Evolutionary conservation across 2,113 vertebrate species (phyloP).

Genomic region (Gambusia affinis): DNA sequence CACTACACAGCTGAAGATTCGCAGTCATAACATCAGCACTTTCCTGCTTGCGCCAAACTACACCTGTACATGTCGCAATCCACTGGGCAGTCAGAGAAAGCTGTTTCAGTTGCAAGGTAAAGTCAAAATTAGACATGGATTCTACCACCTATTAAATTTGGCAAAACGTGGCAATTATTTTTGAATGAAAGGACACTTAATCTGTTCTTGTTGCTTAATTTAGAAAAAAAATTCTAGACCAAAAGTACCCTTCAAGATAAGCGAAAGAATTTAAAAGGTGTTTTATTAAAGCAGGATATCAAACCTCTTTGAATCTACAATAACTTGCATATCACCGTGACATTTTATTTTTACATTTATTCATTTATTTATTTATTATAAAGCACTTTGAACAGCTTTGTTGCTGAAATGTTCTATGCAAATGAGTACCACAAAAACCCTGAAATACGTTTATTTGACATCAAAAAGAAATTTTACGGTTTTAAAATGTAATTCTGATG

Average conservation of each 20-base stretch:
- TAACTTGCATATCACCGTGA: background rate
- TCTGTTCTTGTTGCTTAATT: background rate
- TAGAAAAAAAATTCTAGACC: background rate
- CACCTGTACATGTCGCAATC: constrained; percentile 64
- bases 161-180: background rate
- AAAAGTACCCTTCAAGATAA: too few relatives aligned
- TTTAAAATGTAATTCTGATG: background rate
- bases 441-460: background rate
- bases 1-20: constrained; percentile 56
- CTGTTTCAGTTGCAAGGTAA: constrained; percentile 59
- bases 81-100: constrained; percentile 51
- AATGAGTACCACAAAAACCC: too few relatives aligned
- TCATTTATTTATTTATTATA: too few relatives aligned
- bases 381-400: too few relatives aligned
- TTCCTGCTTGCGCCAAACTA: constrained; percentile 50
- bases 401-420: too few relatives aligned
- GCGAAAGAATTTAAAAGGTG: background rate
- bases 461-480: background rate
- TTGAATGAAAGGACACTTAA: background rate
- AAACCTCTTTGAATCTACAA: background rate
- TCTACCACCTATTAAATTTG: too few relatives aligned
- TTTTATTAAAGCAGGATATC: background rate
- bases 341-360: too few relatives aligned
- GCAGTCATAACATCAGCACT: constrained; percentile 49
- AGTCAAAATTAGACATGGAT: too few relatives aligned